Evolutionary conservation across 2,888 invertebrate genomes (phyloP), one percentile per base, ranked within the genome.

Genomic region (Dermolepida albohirtum): DNA sequence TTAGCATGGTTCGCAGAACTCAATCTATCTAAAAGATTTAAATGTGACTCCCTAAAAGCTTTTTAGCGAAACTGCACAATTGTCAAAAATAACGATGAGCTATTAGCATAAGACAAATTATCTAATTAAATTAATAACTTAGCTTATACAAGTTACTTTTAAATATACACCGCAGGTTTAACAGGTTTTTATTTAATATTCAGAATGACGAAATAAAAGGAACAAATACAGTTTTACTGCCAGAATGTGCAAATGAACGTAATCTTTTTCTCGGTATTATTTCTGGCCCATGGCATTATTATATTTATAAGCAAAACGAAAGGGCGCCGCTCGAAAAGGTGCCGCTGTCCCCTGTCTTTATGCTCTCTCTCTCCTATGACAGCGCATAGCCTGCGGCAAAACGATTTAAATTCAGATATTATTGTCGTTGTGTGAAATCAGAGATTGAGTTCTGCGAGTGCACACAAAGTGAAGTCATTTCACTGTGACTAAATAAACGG

Each of bases 391-490:
- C 39, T 4, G 39, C 47, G 55, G 66, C 69, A 29, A 66, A 69
- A 66, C 79, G 78, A 81, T 82, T 81, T 82, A 80, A 81, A 82
- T 82, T 80, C 78, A 79, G 78, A 80, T 80, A 79, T 80, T 79
- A 82, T 82, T 82, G 81, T 80, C 80, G 77, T 77, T 77, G 79
- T 79, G 80, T 80, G 79, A 80, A 81, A 81, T 81, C 78, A 77
- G 76, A 80, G 78, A 79, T 77, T 79, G 78, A 78, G 79, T 79
- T 78, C 78, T 78, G 76, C 78, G 78, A 78, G 77, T 77, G 77
- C 77, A 78, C 78, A 79, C 79, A 80, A 79, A 78, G 80, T 76
- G 77, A 77, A 78, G 75, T 78, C 78, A 76, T 78, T 78, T 77
- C 73, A 73, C 74, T 74, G 77, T 78, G 78, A 79, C 79, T 78